Conservation (phyloP, 2,888 invertebrate genomes). For the Sinotaia quadrata region DNA sequence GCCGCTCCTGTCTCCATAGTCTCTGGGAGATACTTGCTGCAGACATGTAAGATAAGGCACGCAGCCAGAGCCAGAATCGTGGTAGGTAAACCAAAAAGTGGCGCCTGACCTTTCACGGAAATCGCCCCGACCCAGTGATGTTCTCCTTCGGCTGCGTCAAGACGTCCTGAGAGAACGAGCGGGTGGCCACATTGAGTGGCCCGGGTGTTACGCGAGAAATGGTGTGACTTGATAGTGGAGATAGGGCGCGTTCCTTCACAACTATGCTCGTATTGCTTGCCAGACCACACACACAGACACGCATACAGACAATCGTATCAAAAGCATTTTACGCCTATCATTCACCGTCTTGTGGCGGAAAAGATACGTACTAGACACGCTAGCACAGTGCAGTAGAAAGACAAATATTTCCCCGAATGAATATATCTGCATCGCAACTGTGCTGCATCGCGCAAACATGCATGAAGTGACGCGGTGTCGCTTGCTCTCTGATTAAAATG, state of each 20-base stretch:
- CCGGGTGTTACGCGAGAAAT: constrained; percentile 6
- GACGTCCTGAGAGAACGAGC: not conserved
- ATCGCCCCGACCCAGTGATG: not conserved
- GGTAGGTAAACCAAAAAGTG: too few relatives aligned
- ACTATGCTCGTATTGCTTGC: not conserved
- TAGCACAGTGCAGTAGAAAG: not conserved
- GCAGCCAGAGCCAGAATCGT: not conserved
- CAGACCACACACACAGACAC: constrained; percentile 4
- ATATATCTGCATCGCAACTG: too few relatives aligned
- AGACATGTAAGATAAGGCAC: constrained; percentile 11
- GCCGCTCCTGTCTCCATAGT: not conserved
- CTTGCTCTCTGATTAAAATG: not conserved
- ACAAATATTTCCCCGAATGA: too few relatives aligned
- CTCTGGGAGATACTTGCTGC: too few relatives aligned
- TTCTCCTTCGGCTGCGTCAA: not conserved
- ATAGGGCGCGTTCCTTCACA: constrained; percentile 8
- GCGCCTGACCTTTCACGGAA: not conserved
- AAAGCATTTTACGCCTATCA: constrained; percentile 3
- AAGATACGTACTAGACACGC: not conserved
- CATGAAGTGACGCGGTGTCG: not conserved
- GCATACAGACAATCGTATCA: constrained; percentile 7
- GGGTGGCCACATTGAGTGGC: constrained; percentile 4
- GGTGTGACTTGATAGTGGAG: not conserved
- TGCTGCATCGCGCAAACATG: too few relatives aligned
- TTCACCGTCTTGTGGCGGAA: not conserved